These are phyloP conservation scores for Entomobrya multifasciata DNA, from an alignment of 2,888 invertebrate genomes.

Conservation along the genomic window DNA sequence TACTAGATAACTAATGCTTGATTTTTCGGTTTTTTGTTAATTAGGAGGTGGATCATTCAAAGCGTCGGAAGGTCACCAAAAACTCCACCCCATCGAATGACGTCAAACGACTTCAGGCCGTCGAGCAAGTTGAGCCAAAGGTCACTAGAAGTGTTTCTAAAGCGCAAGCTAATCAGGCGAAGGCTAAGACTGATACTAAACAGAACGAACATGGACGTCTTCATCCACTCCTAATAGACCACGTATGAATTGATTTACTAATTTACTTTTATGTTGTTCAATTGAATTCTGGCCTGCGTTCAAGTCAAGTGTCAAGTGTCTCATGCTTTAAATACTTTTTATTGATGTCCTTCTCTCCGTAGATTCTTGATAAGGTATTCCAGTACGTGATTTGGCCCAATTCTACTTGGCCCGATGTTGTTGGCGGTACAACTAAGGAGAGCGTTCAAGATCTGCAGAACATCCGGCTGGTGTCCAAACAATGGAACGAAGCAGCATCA, in stretches of 20 bases:
- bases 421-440: background rate
- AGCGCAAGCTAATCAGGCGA: background rate
- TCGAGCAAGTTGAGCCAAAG: background rate
- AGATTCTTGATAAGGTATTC: slow-evolving; percentile 56
- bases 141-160: background rate
- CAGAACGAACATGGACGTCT: background rate
- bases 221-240: slow-evolving; percentile 58
- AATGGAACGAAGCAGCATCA: slow-evolving; percentile 54
- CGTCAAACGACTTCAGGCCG: background rate
- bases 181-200: background rate
- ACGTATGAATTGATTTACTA: slow-evolving; percentile 37
- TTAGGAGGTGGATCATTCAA: background rate
- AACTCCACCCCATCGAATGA: background rate
- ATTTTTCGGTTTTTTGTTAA: background rate
- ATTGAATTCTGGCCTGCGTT: too few relatives aligned
- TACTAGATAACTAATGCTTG: too few relatives aligned
- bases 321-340: background rate
- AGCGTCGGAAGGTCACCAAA: background rate
- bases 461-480: slow-evolving; percentile 45
- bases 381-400: slow-evolving; percentile 37
- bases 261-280: background rate
- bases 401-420: background rate
- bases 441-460: slow-evolving; percentile 1
- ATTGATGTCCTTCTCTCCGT: too few relatives aligned
- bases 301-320: background rate